Conservation (phyloP, 2,888 invertebrate species). For the Ptilodon capucinus region DNA sequence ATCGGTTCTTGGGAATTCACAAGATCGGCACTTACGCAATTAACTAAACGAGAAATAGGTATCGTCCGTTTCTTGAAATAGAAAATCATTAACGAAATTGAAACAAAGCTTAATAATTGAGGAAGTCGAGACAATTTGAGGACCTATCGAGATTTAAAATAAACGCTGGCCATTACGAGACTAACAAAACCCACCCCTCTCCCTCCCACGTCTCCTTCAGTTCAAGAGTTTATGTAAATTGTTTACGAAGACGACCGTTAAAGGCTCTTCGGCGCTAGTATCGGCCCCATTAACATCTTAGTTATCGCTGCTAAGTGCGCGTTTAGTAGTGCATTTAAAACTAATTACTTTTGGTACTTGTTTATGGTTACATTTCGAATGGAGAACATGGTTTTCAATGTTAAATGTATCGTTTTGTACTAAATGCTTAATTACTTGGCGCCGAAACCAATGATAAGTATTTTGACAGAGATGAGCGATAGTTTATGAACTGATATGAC, state of each 20-base stretch:
- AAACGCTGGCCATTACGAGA: neutral
- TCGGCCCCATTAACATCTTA: conserved; percentile 67
- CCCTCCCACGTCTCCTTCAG: neutral
- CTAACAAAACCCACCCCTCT: neutral
- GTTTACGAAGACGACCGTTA: conserved; percentile 65
- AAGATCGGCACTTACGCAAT: too few species aligned
- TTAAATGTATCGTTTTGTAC: neutral
- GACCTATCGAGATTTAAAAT: neutral
- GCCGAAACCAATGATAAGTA: too few species aligned
- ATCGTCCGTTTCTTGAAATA: too few species aligned
- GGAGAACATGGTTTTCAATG: neutral
- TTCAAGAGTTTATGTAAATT: conserved; percentile 61
- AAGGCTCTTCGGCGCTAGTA: conserved; percentile 53
- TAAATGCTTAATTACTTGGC: too few species aligned
- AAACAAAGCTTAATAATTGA: neutral
- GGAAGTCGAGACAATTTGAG: neutral
- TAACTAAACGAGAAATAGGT: too few species aligned
- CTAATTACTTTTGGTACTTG: conserved; percentile 59
- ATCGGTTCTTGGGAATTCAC: too few species aligned
- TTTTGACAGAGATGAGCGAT: too few species aligned
- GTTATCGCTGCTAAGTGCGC: conserved; percentile 71
- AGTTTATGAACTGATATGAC: too few species aligned
- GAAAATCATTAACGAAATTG: neutral
- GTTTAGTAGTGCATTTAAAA: conserved; percentile 70
- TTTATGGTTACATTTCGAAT: neutral